Evolutionary conservation across 2,888 invertebrate species (phyloP).

Genomic region (Trichacis sp.): DNA sequence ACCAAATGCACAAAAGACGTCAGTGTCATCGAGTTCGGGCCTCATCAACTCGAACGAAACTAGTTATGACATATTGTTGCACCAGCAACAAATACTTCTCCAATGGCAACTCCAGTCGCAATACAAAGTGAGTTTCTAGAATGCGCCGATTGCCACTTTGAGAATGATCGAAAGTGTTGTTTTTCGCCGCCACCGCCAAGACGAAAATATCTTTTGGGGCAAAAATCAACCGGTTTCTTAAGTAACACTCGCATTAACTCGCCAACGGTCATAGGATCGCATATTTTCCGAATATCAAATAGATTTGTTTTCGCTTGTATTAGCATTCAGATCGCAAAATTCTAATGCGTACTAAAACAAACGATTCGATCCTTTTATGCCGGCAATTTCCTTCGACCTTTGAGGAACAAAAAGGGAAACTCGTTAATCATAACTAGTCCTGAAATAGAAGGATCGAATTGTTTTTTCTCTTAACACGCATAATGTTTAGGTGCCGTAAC

Average conservation of each 20-base stretch:
- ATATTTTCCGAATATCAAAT: background rate
- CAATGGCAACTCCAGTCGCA: slow-evolving; percentile 87
- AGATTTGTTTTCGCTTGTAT: background rate
- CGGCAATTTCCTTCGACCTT: background rate
- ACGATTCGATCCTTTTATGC: background rate
- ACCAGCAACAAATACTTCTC: slow-evolving; percentile 93
- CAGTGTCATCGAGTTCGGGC: slow-evolving; percentile 70
- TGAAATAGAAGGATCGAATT: slow-evolving; percentile 1
- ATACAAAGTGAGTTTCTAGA: slow-evolving; percentile 73
- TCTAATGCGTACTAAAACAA: background rate
- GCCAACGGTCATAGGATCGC: background rate
- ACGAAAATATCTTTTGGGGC: background rate
- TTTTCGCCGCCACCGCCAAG: background rate
- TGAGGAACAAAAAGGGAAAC: background rate
- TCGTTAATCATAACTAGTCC: background rate
- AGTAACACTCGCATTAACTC: background rate
- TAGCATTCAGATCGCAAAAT: background rate
- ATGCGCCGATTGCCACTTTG: too few relatives aligned
- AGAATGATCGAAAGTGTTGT: too few relatives aligned
- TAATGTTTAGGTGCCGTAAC: slow-evolving; percentile 35
- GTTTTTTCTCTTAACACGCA: slow-evolving; percentile 19
- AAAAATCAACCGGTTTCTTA: too few relatives aligned
- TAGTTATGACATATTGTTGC: slow-evolving; percentile 89
- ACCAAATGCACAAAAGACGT: slow-evolving; percentile 86
- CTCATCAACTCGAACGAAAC: slow-evolving; percentile 75